phyloP scores from a whole-genome alignment of 2,797 vertebrate genomes.

The Podarcis lilfordi region DNA sequence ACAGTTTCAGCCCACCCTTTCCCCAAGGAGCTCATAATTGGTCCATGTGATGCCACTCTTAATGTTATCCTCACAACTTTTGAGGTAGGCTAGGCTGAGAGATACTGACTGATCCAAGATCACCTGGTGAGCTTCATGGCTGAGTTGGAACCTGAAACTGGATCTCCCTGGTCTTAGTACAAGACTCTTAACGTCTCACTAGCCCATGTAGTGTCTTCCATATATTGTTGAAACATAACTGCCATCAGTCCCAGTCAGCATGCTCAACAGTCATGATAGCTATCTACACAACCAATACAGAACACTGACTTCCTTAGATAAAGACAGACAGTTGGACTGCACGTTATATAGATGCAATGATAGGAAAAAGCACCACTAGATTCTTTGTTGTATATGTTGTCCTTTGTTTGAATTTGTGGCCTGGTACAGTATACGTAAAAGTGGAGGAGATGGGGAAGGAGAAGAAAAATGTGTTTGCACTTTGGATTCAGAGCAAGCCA shows the following conservation, averaged over 20 bases:
- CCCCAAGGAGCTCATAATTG: too few relatives aligned
- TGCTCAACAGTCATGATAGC: neutral
- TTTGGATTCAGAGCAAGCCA: conserved; percentile 8
- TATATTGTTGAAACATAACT: neutral
- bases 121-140: neutral
- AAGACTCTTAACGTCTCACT: neutral
- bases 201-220: neutral
- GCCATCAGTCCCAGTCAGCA: neutral
- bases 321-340: neutral
- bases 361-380: neutral
- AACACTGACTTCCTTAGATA: neutral
- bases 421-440: neutral
- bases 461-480: neutral
- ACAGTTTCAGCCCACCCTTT: too few relatives aligned
- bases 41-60: neutral
- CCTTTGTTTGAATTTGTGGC: neutral
- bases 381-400: neutral
- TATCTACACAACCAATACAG: neutral
- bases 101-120: neutral
- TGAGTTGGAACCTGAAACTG: neutral
- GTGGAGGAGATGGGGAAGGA: neutral
- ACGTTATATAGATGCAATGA: neutral
- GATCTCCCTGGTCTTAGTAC: neutral
- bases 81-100: neutral
- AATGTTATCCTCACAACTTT: neutral